Conservation (phyloP, 2,113 vertebrate species). For the Macquaria ambigua region DNA sequence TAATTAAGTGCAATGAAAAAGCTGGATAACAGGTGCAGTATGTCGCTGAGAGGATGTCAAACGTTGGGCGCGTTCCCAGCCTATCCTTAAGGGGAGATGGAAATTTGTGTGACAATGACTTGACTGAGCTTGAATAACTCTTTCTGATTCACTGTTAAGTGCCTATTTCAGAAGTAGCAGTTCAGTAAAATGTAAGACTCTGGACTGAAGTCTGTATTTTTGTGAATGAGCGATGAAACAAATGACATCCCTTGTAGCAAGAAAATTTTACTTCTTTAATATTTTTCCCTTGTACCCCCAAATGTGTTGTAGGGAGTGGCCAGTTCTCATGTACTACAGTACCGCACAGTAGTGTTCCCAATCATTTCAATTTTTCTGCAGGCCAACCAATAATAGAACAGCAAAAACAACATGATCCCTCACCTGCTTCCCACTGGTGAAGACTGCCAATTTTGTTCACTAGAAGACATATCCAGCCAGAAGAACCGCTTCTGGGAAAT, state of each 20-base stretch:
- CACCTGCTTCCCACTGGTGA: background rate
- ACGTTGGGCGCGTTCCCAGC: conserved; percentile 41
- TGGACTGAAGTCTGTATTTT: background rate
- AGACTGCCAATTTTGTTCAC: background rate
- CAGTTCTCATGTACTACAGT: background rate
- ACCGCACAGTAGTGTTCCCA: background rate
- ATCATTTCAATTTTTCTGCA: background rate
- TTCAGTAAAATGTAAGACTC: background rate
- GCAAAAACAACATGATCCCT: background rate
- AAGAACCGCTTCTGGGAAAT: background rate
- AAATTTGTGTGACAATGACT: conserved; percentile 33
- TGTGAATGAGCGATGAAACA: background rate
- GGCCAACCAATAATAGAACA: background rate
- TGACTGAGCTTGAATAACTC: conserved; percentile 27
- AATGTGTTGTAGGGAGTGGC: background rate
- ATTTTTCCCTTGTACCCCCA: background rate
- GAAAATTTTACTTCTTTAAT: no score
- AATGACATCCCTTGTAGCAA: background rate
- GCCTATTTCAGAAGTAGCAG: conserved; percentile 7
- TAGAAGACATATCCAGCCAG: background rate
- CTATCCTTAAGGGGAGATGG: conserved; percentile 33
- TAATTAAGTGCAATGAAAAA: conserved; percentile 52
- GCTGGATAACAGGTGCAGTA: conserved; percentile 55
- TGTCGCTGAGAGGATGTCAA: conserved; percentile 40
- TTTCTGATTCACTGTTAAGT: conserved; percentile 11